phyloP scores from a whole-genome alignment of 2,113 vertebrate genomes.

The Rhinogobius similis region DNA sequence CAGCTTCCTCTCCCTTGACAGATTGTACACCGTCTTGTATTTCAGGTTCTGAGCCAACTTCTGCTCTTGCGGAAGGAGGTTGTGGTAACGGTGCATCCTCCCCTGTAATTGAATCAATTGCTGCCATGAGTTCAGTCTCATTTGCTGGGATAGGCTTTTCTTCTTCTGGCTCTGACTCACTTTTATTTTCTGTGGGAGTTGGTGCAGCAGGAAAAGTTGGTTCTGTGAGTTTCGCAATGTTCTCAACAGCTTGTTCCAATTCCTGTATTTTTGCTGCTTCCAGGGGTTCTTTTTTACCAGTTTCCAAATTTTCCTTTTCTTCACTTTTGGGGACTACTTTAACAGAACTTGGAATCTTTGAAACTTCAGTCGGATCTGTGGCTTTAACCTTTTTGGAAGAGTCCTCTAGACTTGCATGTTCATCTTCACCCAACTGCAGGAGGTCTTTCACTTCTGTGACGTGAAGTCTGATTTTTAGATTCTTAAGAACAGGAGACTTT shows the following conservation, averaged over 20 bases:
- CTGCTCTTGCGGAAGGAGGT: conserved; percentile 76
- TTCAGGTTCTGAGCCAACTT: conserved; percentile 71
- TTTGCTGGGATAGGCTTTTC: conserved; percentile 90
- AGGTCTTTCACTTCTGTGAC: conserved; percentile 83
- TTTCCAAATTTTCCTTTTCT: conserved; percentile 72
- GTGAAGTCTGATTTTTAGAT: conserved; percentile 81
- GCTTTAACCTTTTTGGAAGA: conserved; percentile 68
- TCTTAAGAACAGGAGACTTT: conserved; percentile 84
- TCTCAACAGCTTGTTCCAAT: conserved; percentile 91
- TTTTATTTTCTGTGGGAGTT: conserved; percentile 53
- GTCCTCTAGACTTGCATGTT: conserved; percentile 63
- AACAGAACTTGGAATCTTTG: conserved; percentile 66
- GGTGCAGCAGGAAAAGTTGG: conserved; percentile 77
- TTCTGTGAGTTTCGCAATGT: conserved; percentile 91
- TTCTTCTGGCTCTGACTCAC: conserved; percentile 78
- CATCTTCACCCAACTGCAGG: conserved; percentile 77
- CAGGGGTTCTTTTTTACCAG: conserved; percentile 61
- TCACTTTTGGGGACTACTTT: conserved; percentile 53
- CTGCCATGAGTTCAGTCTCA: conserved; percentile 93
- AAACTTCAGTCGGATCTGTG: conserved; percentile 63
- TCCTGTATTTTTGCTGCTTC: conserved; percentile 85
- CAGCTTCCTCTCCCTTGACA: conserved; percentile 75
- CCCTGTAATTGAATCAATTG: conserved; percentile 93
- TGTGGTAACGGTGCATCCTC: conserved; percentile 74
- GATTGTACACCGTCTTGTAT: conserved; percentile 59